These are phyloP conservation scores for Macrophya annulata DNA, from an alignment of 2,888 invertebrate genomes.

Conservation along the genomic window DNA sequence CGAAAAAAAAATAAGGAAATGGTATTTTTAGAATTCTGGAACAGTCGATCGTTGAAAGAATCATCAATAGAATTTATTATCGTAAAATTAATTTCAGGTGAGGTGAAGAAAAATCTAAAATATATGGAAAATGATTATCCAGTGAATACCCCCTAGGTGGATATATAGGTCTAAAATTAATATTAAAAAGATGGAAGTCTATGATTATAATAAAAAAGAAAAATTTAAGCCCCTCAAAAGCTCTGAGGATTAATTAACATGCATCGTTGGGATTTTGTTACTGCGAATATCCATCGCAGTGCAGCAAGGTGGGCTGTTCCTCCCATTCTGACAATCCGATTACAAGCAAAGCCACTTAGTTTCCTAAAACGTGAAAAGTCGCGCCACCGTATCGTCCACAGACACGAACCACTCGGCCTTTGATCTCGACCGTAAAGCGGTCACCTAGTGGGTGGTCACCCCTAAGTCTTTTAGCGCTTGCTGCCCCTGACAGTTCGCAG, in stretches of 20 bases:
- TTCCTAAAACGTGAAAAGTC: conserved; percentile 49
- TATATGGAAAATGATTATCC: background rate
- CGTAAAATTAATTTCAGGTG: background rate
- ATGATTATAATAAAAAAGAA: background rate
- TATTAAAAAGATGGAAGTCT: background rate
- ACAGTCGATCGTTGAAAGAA: background rate
- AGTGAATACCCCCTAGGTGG: background rate
- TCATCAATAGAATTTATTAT: background rate
- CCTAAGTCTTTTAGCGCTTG: conserved; percentile 46
- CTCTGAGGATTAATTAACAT: background rate
- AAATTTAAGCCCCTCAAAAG: background rate
- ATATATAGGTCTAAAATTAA: background rate
- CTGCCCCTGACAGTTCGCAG: conserved; percentile 43
- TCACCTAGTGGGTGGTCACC: conserved; percentile 12
- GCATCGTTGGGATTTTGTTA: conserved; percentile 1
- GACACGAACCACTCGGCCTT: conserved; percentile 46
- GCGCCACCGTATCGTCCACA: conserved; percentile 15
- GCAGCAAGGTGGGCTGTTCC: background rate
- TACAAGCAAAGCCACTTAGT: conserved; percentile 52
- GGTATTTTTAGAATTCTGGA: background rate
- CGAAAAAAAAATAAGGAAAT: background rate
- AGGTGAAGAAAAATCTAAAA: background rate
- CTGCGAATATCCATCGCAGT: background rate
- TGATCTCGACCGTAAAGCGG: conserved; percentile 44
- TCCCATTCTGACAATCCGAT: conserved; percentile 43